Conservation (phyloP, 2,113 vertebrate species). For the Miniopterus natalensis region DNA sequence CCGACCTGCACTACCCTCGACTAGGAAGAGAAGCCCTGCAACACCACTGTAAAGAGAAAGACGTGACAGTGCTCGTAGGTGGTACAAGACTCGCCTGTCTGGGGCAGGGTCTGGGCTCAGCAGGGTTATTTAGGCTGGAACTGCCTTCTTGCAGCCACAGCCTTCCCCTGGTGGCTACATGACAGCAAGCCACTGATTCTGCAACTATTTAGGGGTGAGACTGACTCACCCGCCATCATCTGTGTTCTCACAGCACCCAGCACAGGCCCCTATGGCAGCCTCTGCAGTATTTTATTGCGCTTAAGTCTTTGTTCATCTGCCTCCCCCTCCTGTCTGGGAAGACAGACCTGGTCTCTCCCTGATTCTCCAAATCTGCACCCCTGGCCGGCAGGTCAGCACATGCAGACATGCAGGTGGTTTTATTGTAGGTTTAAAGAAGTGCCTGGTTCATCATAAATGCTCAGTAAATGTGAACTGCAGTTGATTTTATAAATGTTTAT, state of each 20-base stretch:
- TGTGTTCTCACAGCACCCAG: not conserved
- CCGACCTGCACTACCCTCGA: not conserved
- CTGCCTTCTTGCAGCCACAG: not conserved
- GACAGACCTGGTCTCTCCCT: not conserved
- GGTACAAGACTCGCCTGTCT: not conserved
- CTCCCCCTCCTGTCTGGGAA: not conserved
- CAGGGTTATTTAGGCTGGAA: not conserved
- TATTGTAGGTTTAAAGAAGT: not conserved
- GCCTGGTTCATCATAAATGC: not conserved
- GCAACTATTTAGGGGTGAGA: not conserved
- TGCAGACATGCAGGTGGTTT: not conserved
- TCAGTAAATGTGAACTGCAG: not conserved
- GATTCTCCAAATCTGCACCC: not conserved
- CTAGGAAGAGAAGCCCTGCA: not conserved
- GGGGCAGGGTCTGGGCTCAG: not conserved
- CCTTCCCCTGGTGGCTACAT: not conserved
- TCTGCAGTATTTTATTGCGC: not conserved
- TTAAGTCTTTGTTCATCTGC: not conserved
- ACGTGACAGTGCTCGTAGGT: rapidly evolving
- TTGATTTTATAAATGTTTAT: not conserved
- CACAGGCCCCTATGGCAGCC: not conserved
- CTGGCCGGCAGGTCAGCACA: not conserved
- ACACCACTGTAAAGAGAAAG: not conserved
- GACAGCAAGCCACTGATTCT: not conserved
- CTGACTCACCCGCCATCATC: not conserved